Percentiles rank a stretch among this genome's conserved stretches.
Conservation (phyloP, 2,888 invertebrate species). For the Drosophila subquinaria region DNA sequence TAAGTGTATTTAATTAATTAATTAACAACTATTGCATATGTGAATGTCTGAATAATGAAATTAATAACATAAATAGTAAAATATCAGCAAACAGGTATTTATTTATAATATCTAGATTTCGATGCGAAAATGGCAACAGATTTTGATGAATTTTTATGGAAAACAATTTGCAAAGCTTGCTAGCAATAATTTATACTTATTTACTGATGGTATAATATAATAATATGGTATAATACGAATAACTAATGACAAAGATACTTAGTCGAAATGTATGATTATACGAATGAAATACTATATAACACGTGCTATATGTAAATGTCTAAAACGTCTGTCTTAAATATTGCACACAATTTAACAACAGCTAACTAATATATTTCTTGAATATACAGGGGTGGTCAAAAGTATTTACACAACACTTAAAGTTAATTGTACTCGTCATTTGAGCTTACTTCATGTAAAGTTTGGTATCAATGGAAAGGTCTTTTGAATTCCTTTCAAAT, state of each 20-base stretch:
- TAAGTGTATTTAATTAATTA: constrained; percentile 79
- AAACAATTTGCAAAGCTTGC: constrained; percentile 6
- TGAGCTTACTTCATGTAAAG: too few relatives aligned
- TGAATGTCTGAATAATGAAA: constrained; percentile 68
- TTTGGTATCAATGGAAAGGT: too few relatives aligned
- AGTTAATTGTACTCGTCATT: too few relatives aligned
- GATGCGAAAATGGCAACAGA: constrained; percentile 1
- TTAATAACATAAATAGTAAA: constrained; percentile 43
- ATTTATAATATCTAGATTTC: constrained; percentile 27
- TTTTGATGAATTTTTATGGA: constrained; percentile 24
- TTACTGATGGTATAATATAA: constrained; percentile 24
- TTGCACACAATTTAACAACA: constrained; percentile 3
- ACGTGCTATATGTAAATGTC: constrained; percentile 51
- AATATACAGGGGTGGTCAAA: too few relatives aligned
- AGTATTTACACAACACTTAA: too few relatives aligned
- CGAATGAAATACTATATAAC: constrained; percentile 13
- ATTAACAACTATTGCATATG: constrained; percentile 49
- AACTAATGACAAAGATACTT: constrained; percentile 3
- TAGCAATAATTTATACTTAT: constrained; percentile 34
- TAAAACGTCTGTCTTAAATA: constrained; percentile 24
- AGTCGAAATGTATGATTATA: constrained; percentile 9
- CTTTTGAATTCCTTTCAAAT: too few relatives aligned
- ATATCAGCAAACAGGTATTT: constrained; percentile 56
- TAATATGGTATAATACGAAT: constrained; percentile 18
- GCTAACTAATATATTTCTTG: constrained; percentile 12